Percentiles rank a stretch among this genome's conserved stretches.
These are phyloP conservation scores for Whitmania pigra DNA, from an alignment of 1,140 invertebrate species.

Conservation along the genomic window DNA sequence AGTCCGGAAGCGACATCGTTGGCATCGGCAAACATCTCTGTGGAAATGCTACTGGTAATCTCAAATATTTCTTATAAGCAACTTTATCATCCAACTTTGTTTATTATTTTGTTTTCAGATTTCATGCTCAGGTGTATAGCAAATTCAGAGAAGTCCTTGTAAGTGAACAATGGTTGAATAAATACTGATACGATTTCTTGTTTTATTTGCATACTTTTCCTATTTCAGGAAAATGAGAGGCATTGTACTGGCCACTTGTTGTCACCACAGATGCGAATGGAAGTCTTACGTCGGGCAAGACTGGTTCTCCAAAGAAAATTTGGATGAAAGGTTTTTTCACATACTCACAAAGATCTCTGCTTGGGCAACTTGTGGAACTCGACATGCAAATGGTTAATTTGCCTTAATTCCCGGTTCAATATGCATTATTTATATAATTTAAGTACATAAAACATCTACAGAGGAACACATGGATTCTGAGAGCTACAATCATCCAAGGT, in stretches of 20 bases:
- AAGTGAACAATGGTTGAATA: constrained; percentile 24
- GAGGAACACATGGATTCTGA: not conserved
- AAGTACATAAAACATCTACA: constrained; percentile 16
- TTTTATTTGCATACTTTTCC: not conserved
- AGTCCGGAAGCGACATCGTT: constrained; percentile 37
- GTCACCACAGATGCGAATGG: constrained; percentile 69
- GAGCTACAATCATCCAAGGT: constrained; percentile 23
- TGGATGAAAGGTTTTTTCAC: constrained; percentile 55
- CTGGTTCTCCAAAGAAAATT: constrained; percentile 45
- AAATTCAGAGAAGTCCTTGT: constrained; percentile 27
- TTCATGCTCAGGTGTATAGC: constrained; percentile 49
- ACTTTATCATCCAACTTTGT: constrained; percentile 8
- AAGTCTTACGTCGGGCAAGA: constrained; percentile 54
- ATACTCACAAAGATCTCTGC: constrained; percentile 63
- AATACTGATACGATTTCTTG: not conserved
- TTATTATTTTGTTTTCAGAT: constrained; percentile 27
- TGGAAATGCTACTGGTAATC: constrained; percentile 61
- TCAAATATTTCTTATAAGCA: constrained; percentile 7
- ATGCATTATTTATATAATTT: not conserved
- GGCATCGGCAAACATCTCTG: constrained; percentile 74
- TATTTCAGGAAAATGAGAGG: constrained; percentile 40
- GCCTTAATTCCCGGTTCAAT: no score
- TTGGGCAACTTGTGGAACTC: constrained; percentile 65
- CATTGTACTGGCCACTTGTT: constrained; percentile 65
- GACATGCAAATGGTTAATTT: constrained; percentile 25